These are phyloP conservation scores for Silurus lanzhouensis DNA, from an alignment of 2,797 vertebrate species.

Conservation along the genomic window DNA sequence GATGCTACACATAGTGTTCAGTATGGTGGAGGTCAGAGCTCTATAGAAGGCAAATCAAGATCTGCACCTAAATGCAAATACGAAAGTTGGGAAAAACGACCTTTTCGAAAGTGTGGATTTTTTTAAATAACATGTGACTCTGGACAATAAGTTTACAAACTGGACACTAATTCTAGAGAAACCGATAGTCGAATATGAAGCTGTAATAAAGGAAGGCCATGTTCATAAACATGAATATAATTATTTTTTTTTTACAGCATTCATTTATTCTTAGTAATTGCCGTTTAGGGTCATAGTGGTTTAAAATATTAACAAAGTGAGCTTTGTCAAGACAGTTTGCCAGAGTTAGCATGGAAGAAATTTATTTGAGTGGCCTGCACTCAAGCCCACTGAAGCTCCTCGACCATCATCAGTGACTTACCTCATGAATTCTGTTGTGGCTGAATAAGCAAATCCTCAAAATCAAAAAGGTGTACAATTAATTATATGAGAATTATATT, in stretches of 20 bases:
- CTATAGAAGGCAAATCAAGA: too few species aligned
- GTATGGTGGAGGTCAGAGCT: too few species aligned
- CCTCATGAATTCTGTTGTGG: not conserved
- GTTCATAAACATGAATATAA: not conserved
- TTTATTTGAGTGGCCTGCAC: not conserved
- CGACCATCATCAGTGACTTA: not conserved
- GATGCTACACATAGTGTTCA: too few species aligned
- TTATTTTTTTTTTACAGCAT: not conserved
- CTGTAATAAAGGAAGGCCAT: not conserved
- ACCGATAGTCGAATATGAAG: not conserved
- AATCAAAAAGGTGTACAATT: not conserved
- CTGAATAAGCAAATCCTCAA: not conserved
- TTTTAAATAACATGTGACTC: too few species aligned
- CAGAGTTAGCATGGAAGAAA: not conserved
- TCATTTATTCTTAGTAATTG: not conserved
- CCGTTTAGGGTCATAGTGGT: not conserved
- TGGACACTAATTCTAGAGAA: too few species aligned
- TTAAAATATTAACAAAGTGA: not conserved
- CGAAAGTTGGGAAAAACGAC: too few species aligned
- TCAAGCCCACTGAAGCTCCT: too few species aligned
- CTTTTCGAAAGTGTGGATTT: too few species aligned
- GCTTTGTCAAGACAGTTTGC: not conserved
- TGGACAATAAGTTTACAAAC: too few species aligned
- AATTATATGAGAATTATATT: too few species aligned
- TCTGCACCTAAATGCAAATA: too few species aligned